These are phyloP conservation scores for Solea senegalensis DNA, from an alignment of 2,113 vertebrate species.

Conservation along the genomic window DNA sequence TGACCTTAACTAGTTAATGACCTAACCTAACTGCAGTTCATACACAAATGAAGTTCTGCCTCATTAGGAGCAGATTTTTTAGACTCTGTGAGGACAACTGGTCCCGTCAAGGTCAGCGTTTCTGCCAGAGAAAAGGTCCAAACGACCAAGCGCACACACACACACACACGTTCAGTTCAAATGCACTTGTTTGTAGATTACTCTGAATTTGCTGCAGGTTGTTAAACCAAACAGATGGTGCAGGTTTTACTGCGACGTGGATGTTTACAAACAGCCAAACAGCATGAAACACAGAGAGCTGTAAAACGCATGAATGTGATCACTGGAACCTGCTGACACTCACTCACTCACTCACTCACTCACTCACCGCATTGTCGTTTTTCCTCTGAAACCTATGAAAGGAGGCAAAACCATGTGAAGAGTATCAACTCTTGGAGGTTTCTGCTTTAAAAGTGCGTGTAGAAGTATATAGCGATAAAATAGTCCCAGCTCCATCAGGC, in stretches of 20 bases:
- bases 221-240: constrained; percentile 35
- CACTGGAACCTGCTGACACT: constrained; percentile 13
- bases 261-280: constrained; percentile 10
- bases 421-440: background rate
- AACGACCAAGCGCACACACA: background rate
- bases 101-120: too few species aligned
- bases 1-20: too few species aligned
- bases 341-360: constrained; percentile 1
- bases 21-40: too few species aligned
- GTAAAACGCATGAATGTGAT: constrained; percentile 23
- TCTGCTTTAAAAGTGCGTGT: too few species aligned
- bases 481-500: background rate
- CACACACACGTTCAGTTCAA: background rate
- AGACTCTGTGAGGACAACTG: too few species aligned
- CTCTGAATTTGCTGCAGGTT: constrained; percentile 13
- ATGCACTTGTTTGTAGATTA: background rate
- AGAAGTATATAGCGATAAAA: background rate
- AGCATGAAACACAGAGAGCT: constrained; percentile 11
- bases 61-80: too few species aligned
- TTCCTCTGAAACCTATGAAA: background rate
- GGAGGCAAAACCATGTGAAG: background rate
- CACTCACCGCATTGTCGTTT: constrained; percentile 17
- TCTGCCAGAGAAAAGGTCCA: too few species aligned
- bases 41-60: too few species aligned
- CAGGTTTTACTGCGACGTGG: constrained; percentile 15